Base-by-base conservation (phyloP, 30 jellyfish, hydroid and myxozoan species). In the Hydractinia echinata region DNA sequence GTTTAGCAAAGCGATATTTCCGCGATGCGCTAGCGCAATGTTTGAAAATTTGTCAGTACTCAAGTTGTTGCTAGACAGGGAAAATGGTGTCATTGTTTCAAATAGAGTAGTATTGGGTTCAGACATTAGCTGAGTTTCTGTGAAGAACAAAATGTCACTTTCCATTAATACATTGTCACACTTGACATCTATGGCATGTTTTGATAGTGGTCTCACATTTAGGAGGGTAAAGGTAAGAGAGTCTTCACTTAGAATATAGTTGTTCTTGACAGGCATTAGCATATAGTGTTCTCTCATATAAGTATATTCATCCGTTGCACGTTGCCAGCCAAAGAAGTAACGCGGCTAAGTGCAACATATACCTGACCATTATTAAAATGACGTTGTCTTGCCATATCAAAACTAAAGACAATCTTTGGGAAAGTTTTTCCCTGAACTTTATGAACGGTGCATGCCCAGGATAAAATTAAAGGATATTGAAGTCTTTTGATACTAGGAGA, bases 131-230 rank as follows among this genome's bases (percentile, higher is more conserved):
- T 76, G 84, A n/a, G 84, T 76, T 76, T 76, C 84, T 50, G 84
- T 76, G 54, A 76, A n/a, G n/a, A n/a, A n/a, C n/a, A 16, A 53
- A 51, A 76, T 76, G 54, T 48, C 54, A 76, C 10, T 7, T 54
- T 56, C 18, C 79, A 9, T 67, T 8, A 67, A 44, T 10, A 67
- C 8, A 9, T 20, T 19, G 77, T 67, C 77, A 9, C 44, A 7
- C 14, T 8, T 53, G 52, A 76, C 54, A 56, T 76, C 84, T 11
- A 76, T n/a, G 72, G 84, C 84, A 76, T 76, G 84, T 39, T 53
- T 76, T 54, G 14, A 14, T 8, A 76, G 51, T 9, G 84, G 54
- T 51, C 84, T 51, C 49, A 76, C 84, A 76, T 76, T 76, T 7
- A 76, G 77, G 8, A 67, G 48, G 10, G 48, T n/a, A 67, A 10